A percentile compares a stretch with the other conserved stretches of the same genome.
These are phyloP conservation scores for Meandrusa payeni DNA, from an alignment of 2,888 invertebrate species.

Conservation along the genomic window DNA sequence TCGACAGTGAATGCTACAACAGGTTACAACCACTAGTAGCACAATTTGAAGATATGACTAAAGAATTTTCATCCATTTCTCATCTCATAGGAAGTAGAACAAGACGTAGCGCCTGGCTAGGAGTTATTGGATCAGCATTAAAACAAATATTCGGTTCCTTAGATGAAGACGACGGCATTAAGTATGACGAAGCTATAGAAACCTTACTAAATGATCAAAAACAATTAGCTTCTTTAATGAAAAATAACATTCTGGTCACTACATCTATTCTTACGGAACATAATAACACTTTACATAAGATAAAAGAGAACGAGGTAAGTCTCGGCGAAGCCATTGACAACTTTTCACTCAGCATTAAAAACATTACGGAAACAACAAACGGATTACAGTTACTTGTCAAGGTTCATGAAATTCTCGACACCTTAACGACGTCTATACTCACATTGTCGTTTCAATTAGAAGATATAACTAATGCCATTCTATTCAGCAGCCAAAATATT, in stretches of 20 bases:
- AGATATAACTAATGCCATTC: conserved; percentile 22
- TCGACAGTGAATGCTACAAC: no score
- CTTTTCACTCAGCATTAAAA: conserved; percentile 10
- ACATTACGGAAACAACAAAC: conserved; percentile 1
- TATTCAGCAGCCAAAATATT: conserved; percentile 22
- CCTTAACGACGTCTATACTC: no score
- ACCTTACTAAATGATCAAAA: conserved; percentile 25
- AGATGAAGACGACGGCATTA: conserved; percentile 31
- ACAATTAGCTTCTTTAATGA: conserved; percentile 27
- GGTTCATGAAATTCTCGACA: background rate
- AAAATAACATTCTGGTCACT: conserved; percentile 31
- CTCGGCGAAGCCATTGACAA: conserved; percentile 21
- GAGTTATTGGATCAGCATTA: no score
- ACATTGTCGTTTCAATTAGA: conserved; percentile 25
- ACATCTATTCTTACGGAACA: conserved; percentile 21
- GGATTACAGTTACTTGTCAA: background rate
- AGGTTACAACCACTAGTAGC: no score
- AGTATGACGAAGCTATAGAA: conserved; percentile 29
- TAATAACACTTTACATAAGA: conserved; percentile 25
- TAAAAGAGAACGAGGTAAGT: conserved; percentile 21
- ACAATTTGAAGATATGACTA: no score
- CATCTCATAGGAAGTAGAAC: no score
- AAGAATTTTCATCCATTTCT: no score
- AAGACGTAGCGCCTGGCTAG: no score
- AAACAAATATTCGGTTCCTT: no score